Evolutionary conservation across 2,113 vertebrate species (phyloP), one percentile per base, ranked within the genome.

Genomic region (Oreochromis aureus): DNA sequence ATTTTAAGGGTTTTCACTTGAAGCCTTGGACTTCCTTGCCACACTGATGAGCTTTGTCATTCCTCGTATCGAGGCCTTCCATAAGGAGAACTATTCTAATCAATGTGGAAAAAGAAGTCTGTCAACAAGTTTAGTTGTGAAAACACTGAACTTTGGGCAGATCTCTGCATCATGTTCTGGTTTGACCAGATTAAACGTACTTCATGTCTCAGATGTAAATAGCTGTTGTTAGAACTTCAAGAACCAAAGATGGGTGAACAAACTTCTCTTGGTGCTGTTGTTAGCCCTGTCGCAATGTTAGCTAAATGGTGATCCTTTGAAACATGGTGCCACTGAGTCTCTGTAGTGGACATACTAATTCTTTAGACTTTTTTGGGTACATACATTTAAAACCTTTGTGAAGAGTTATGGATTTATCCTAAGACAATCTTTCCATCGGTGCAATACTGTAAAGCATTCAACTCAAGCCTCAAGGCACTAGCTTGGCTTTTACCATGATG

Each of bases 91-190:
- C 24, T 59, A 16, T 0, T 30, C 3, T 9, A 59, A 1, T 59
- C 56, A 59, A 59, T 16, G 24, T 0, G 12, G 55, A 0, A 58
- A 58, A 0, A 58, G 12, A 58, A 6, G 15, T 61, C 59, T 61
- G 59, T 34, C 59, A 18, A 34, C 5, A 61, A 5, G 18, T 61
- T 61, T 34, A 58, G 9, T 34, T 63, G 16, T 63, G 59, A 63
- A 19, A 63, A 34, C 10, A 19, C 3, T 34, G 30, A 19, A 19
- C 16, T 11, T 19, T 34, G 59, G 30, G 30, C 59, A 63, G 30
- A 63, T 63, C 59, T 19, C 0, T 0, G 0, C 59, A 19, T 63
- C 59, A 0, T 34, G 59, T 19, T 63, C 30, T 63, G 16, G 30
- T 63, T 63, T 19, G 30, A 63, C 59, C 16, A 63, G 30, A 34